These are phyloP conservation scores for Campaea margaritaria DNA, from an alignment of 2,888 invertebrate genomes.

Conservation along the genomic window DNA sequence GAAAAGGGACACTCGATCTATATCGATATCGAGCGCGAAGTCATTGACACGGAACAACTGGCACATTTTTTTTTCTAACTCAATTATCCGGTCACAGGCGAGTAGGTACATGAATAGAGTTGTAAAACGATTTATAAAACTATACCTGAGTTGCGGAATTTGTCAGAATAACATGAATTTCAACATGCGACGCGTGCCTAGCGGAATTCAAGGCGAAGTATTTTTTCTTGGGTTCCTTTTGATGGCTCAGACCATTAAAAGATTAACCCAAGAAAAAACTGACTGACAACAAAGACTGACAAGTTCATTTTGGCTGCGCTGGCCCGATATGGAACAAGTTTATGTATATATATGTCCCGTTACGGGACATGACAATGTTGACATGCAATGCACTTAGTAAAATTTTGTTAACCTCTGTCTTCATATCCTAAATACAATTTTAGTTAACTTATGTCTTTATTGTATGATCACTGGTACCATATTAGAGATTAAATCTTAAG, in stretches of 20 bases:
- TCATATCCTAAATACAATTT: too few relatives aligned
- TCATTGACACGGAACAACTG: conserved; percentile 37
- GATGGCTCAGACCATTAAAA: too few relatives aligned
- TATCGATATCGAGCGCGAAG: conserved; percentile 18
- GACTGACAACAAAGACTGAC: too few relatives aligned
- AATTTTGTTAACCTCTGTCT: too few relatives aligned
- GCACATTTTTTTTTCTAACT: conserved; percentile 20
- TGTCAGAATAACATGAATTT: conserved; percentile 32
- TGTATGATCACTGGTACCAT: neutral
- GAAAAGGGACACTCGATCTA: neutral
- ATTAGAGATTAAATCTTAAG: conserved; percentile 31
- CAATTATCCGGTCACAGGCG: conserved; percentile 28
- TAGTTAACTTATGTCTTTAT: neutral
- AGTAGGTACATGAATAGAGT: conserved; percentile 23
- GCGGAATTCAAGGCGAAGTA: conserved; percentile 28
- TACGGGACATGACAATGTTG: too few relatives aligned
- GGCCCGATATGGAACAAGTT: too few relatives aligned
- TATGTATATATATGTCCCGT: too few relatives aligned
- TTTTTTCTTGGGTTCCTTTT: neutral
- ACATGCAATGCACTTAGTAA: too few relatives aligned
- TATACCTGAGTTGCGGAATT: conserved; percentile 29
- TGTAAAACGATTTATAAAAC: conserved; percentile 16
- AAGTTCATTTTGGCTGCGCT: too few relatives aligned
- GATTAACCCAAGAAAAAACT: too few relatives aligned
- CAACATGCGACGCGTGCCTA: conserved; percentile 28